phyloP scores from a whole-genome alignment of 2,888 invertebrate species.

The Lochmaea capreae region DNA sequence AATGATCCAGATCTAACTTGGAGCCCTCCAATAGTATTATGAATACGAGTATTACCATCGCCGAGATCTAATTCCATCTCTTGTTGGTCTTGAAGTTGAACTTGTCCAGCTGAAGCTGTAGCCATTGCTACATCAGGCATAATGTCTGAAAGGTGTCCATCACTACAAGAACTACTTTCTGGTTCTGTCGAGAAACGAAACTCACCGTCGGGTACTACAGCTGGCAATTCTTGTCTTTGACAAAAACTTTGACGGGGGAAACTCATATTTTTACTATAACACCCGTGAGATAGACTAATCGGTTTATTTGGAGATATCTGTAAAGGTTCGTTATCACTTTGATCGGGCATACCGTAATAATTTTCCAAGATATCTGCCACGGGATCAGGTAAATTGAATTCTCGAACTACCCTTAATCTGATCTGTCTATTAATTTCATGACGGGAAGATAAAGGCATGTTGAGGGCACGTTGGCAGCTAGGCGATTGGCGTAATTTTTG shows the following conservation, averaged over 20 bases:
- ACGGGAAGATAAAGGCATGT: constrained; percentile 80
- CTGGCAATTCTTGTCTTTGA: constrained; percentile 73
- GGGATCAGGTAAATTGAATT: constrained; percentile 92
- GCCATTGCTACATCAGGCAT: constrained; percentile 97
- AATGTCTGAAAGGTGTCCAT: constrained; percentile 81
- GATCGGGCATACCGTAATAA: constrained; percentile 61
- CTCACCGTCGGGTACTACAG: constrained; percentile 75
- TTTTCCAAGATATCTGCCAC: constrained; percentile 82
- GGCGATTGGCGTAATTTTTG: constrained; percentile 84
- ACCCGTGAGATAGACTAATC: constrained; percentile 58
- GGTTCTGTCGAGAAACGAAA: constrained; percentile 64
- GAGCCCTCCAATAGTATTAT: constrained; percentile 56
- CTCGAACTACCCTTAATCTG: constrained; percentile 90
- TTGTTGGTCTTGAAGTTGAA: constrained; percentile 72
- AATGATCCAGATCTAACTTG: constrained; percentile 55
- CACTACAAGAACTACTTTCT: constrained; percentile 72
- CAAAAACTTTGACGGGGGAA: constrained; percentile 69
- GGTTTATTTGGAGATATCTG: constrained; percentile 65
- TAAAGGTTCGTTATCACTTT: constrained; percentile 59
- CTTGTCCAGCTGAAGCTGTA: constrained; percentile 77
- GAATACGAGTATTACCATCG: constrained; percentile 81
- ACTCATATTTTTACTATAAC: constrained; percentile 73
- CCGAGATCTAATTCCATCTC: constrained; percentile 87
- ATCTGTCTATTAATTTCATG: constrained; percentile 82
- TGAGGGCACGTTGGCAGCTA: constrained; percentile 82